phyloP scores from a whole-genome alignment of 2,888 invertebrate genomes.

The Melanotus villosus region DNA sequence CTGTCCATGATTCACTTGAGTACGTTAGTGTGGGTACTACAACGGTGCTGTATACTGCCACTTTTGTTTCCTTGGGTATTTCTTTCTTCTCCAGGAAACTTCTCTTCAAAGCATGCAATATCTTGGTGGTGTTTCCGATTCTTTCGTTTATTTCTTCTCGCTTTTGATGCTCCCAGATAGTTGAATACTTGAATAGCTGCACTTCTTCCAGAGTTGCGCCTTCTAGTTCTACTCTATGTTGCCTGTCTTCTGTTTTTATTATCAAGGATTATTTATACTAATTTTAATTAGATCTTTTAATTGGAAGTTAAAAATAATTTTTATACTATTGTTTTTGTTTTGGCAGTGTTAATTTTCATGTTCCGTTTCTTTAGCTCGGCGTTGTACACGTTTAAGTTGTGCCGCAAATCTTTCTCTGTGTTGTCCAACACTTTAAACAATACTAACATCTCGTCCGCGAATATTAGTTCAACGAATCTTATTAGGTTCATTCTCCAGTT shows the following conservation, averaged over 20 bases:
- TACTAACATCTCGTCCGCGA: not conserved
- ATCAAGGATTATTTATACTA: no score
- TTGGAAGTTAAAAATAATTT: no score
- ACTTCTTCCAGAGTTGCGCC: no score
- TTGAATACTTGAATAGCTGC: not conserved
- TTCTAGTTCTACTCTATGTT: no score
- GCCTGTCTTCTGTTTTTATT: no score
- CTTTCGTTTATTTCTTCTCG: not conserved
- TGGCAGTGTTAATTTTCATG: not conserved
- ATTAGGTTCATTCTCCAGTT: not conserved
- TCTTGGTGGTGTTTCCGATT: not conserved
- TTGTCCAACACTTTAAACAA: not conserved
- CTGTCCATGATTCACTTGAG: not conserved
- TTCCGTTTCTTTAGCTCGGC: not conserved
- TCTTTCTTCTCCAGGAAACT: not conserved
- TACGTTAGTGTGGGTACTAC: not conserved
- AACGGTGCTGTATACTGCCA: not conserved
- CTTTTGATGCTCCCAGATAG: not conserved
- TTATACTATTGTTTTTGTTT: not conserved
- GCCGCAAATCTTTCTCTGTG: not conserved
- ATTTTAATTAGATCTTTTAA: no score
- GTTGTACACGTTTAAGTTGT: not conserved
- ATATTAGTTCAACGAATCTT: not conserved
- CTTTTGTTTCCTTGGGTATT: not conserved
- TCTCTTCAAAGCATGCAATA: not conserved